These are phyloP conservation scores for Coluber constrictor DNA, from an alignment of 2,797 vertebrate genomes.

Conservation along the genomic window DNA sequence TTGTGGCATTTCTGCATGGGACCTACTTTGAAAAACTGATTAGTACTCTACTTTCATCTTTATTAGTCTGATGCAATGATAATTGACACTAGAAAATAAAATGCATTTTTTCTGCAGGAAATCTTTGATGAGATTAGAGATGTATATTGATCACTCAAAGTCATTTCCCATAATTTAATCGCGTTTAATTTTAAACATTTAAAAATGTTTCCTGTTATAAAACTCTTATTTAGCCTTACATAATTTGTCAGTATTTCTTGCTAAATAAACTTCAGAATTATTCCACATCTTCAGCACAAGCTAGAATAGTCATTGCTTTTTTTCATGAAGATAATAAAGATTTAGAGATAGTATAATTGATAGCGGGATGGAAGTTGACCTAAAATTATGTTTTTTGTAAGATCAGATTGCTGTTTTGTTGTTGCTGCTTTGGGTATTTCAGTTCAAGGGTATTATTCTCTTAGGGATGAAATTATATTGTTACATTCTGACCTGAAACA, in stretches of 20 bases:
- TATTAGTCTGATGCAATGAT: conserved; percentile 30
- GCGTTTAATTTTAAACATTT: conserved; percentile 31
- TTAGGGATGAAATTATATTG: background rate
- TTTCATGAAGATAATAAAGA: background rate
- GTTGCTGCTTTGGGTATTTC: background rate
- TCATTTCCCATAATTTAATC: conserved; percentile 55
- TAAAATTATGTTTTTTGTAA: background rate
- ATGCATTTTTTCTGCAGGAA: conserved; percentile 47
- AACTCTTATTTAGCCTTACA: conserved; percentile 33
- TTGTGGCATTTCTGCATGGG: conserved; percentile 9
- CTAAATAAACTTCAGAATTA: conserved; percentile 28
- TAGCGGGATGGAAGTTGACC: background rate
- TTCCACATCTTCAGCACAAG: conserved; percentile 16
- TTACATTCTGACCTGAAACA: background rate
- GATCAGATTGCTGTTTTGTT: background rate
- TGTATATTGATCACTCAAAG: conserved; percentile 47
- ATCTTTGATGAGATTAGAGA: conserved; percentile 56
- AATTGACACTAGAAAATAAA: conserved; percentile 21
- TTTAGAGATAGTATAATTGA: background rate
- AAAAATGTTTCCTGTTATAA: conserved; percentile 58
- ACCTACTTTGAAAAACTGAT: background rate
- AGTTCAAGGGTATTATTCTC: background rate
- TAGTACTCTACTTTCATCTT: background rate
- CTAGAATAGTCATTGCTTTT: conserved; percentile 20
- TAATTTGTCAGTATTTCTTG: conserved; percentile 44